A percentile compares a stretch with the other conserved stretches of the same genome.
phyloP scores from a whole-genome alignment of 2,797 vertebrate species.

The Austrolebias charrua region DNA sequence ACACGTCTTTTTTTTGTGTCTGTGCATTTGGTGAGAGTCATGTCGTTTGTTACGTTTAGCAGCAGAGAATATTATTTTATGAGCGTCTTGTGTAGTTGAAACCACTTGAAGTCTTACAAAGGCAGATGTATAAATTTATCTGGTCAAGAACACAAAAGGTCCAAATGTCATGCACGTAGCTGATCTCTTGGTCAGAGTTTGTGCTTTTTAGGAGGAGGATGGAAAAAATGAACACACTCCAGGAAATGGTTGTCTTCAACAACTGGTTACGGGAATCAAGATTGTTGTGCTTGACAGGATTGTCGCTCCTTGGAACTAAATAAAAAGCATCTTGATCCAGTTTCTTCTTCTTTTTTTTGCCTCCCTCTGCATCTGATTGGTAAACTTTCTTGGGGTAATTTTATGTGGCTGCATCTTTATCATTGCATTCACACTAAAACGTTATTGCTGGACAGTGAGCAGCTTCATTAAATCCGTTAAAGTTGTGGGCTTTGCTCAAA shows the following conservation, averaged over 20 bases:
- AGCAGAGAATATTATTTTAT: constrained; percentile 69
- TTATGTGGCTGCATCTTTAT: background rate
- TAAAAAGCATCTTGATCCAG: constrained; percentile 79
- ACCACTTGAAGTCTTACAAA: constrained; percentile 66
- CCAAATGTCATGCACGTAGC: constrained; percentile 48
- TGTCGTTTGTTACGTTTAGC: constrained; percentile 76
- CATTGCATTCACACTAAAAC: background rate
- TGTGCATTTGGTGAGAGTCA: constrained; percentile 70
- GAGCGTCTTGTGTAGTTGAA: constrained; percentile 62
- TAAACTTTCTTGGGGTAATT: background rate
- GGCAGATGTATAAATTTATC: constrained; percentile 62
- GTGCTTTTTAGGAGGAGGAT: constrained; percentile 31
- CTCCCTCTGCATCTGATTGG: background rate
- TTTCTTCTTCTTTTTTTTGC: constrained; percentile 14
- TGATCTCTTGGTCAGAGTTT: constrained; percentile 40
- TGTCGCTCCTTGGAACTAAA: constrained; percentile 86
- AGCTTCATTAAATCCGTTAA: background rate
- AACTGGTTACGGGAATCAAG: constrained; percentile 81
- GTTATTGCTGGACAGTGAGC: background rate
- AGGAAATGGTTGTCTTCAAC: constrained; percentile 84
- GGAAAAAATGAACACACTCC: constrained; percentile 37
- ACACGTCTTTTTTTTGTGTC: constrained; percentile 60
- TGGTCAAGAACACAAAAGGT: constrained; percentile 65
- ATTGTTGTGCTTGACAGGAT: constrained; percentile 87
- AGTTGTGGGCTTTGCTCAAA: background rate